A percentile compares a stretch with the other conserved stretches of the same genome.
phyloP scores from a whole-genome alignment of 2,888 invertebrate species.

The Geophilus truncorum region DNA sequence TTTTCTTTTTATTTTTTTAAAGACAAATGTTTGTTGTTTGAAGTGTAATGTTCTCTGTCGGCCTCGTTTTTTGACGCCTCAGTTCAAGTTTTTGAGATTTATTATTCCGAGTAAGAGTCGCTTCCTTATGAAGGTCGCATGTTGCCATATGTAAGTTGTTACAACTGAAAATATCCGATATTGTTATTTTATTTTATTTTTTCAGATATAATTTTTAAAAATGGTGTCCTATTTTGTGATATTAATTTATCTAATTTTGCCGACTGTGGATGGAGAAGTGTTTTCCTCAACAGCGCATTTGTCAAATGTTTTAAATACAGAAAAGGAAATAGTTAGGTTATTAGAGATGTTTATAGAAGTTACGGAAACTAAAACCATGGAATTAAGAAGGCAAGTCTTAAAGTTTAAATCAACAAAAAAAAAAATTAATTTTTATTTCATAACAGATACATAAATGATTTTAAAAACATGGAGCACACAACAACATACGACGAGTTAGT shows the following conservation, averaged over 20 bases:
- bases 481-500: constrained; percentile 39
- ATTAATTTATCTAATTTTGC: neutral
- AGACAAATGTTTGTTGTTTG: neutral
- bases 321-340: neutral
- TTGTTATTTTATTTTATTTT: neutral
- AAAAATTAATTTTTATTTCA: neutral
- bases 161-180: neutral
- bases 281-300: neutral
- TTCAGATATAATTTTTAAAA: neutral
- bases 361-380: neutral
- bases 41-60: neutral
- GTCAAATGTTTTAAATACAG: neutral
- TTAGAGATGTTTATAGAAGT: neutral
- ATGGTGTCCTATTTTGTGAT: neutral
- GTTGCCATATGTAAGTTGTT: neutral
- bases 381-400: neutral
- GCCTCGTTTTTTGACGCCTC: neutral
- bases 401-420: neutral
- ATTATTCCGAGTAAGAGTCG: no score
- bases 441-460: constrained; percentile 30
- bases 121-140: neutral
- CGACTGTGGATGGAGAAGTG: neutral
- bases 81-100: neutral
- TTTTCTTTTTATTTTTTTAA: no score
- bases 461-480: constrained; percentile 32